phyloP scores from a whole-genome alignment of 2,797 vertebrate genomes.

The Clarias laeviceps region DNA sequence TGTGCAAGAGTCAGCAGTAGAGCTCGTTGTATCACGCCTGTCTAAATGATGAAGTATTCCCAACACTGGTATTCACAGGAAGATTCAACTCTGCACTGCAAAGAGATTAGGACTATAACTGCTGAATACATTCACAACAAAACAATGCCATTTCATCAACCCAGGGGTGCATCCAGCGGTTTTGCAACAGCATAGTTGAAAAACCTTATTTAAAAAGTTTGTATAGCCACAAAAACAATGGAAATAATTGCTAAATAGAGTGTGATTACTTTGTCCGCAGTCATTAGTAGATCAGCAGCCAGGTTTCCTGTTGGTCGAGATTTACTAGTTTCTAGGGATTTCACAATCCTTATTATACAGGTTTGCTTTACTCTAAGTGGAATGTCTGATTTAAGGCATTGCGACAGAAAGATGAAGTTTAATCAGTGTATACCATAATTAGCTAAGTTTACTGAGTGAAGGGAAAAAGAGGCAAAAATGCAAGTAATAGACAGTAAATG shows the following conservation, averaged over 20 bases:
- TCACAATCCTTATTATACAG: not conserved
- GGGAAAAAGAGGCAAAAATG: not conserved
- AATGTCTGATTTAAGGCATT: conserved; percentile 11
- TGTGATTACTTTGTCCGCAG: not conserved
- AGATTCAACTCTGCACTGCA: conserved; percentile 7
- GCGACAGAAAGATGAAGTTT: not conserved
- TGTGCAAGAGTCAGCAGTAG: conserved; percentile 30
- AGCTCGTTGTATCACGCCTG: conserved; percentile 12
- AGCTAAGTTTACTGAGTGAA: not conserved
- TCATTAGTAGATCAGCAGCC: not conserved
- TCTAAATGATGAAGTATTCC: conserved; percentile 39
- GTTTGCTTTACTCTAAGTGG: not conserved
- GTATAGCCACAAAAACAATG: not conserved
- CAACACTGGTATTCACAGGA: conserved; percentile 36
- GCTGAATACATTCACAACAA: conserved; percentile 18
- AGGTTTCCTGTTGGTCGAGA: conserved; percentile 16
- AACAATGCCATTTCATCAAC: not conserved
- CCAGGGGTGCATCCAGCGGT: not conserved
- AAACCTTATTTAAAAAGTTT: not conserved
- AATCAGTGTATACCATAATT: not conserved
- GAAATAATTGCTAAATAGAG: not conserved
- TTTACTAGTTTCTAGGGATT: not conserved
- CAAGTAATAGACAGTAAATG: not conserved
- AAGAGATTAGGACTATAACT: conserved; percentile 28
- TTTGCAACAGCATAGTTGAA: not conserved